Percentiles rank a stretch among this genome's conserved stretches.
Evolutionary conservation across 2,797 vertebrate species (phyloP).

Genomic region (Oreochromis grahami): DNA sequence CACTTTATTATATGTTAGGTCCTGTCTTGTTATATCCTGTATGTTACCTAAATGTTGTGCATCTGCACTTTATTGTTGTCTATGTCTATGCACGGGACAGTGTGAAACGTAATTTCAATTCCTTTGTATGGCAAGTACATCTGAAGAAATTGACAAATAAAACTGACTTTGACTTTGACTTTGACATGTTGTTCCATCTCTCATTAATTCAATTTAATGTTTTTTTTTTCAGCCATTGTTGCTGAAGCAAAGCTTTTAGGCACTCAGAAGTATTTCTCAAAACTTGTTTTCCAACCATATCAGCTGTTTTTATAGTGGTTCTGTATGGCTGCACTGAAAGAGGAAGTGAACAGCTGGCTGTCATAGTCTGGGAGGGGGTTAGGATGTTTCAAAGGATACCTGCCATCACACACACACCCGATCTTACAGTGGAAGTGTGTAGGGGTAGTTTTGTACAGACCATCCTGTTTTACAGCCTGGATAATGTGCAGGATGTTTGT

Average conservation of each 20-base stretch:
- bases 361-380: not conserved
- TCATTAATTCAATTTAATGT: not conserved
- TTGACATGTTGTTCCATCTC: not conserved
- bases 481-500: not conserved
- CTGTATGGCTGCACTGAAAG: not conserved
- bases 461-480: not conserved
- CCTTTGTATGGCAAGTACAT: too few species aligned
- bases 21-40: too few species aligned
- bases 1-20: too few species aligned
- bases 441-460: not conserved
- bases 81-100: too few species aligned
- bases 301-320: not conserved
- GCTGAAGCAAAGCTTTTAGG: not conserved
- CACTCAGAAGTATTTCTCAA: not conserved
- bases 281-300: not conserved
- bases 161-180: too few species aligned
- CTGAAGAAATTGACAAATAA: too few species aligned
- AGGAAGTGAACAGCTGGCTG: not conserved
- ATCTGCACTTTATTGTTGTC: too few species aligned
- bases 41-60: too few species aligned
- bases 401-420: not conserved
- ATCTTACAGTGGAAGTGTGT: not conserved
- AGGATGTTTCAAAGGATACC: not conserved
- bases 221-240: not conserved
- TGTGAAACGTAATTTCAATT: too few species aligned